Evolutionary conservation across 2,888 invertebrate genomes (phyloP), one percentile per base, ranked within the genome.

Genomic region (Mechanitis messenoides): DNA sequence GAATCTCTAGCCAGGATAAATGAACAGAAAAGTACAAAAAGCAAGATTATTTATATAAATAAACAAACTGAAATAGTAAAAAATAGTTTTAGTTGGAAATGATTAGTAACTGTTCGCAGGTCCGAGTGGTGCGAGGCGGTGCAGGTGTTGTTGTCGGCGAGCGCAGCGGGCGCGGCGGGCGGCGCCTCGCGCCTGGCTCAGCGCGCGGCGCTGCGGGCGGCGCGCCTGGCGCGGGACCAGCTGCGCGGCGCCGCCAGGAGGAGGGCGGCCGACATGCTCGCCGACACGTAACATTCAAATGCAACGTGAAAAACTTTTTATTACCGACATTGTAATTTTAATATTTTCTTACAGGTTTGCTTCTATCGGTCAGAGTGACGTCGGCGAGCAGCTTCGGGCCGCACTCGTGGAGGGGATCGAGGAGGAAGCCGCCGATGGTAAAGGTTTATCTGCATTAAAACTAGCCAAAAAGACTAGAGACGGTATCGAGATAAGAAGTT

Each of bases 331-430:
- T 47, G 47, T 47, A 2, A 6, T 47, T n/a, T 47, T 47, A n/a
- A 47, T n/a, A 28, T 12, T 45, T 46, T 33, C 55, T 20, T 59
- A 1, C 54, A 90, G 90, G 60, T 88, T 90, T 70, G 76, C 83
- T n/a, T 86, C 85, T 2, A 89, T 90, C 6, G 90, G 87, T 28
- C 89, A 90, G 71, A 80, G 76, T 45, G 89, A 87, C 3, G 89
- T 90, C 11, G 89, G 90, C 0, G 88, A 89, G 62, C 89, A 89
- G 66, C 77, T 90, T 1, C 78, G 84, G 56, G 80, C 79, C 0
- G 89, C 89, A 2, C 78, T 90, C 1, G 71, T 74, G 3, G 90
- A 87, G 35, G 87, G 83, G 3, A 76, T 64, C 1, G 83, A 84
- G 1, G 84, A 86, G 12, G 72, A 66, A 9, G 38, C 55, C 46